Evolutionary conservation across 2,888 invertebrate genomes (phyloP).

Genomic region (Eristalinus sepulchralis): DNA sequence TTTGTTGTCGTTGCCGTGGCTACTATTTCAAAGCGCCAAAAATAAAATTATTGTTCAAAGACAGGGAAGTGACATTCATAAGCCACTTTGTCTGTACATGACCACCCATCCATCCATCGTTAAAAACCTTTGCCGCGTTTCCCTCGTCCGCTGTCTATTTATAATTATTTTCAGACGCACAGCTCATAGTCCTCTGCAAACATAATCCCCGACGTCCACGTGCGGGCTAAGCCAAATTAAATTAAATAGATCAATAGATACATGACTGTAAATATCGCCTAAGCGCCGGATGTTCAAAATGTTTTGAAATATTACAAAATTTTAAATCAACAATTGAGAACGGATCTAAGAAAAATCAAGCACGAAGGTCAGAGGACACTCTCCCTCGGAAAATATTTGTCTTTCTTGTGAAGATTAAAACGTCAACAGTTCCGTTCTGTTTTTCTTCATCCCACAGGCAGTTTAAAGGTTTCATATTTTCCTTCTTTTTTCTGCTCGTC

Average conservation of each 20-base stretch:
- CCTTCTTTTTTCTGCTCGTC: not conserved
- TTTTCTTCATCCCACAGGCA: not conserved
- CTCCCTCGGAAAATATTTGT: conserved; percentile 27
- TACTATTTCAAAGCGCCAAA: not conserved
- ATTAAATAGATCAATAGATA: conserved; percentile 10
- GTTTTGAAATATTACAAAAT: conserved; percentile 14
- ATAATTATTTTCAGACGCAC: conserved; percentile 8
- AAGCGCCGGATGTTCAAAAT: conserved; percentile 11
- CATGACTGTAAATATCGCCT: not conserved
- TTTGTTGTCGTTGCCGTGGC: not conserved
- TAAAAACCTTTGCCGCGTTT: not conserved
- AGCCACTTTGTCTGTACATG: conserved; percentile 1
- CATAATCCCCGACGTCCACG: conserved; percentile 8
- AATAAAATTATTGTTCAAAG: not conserved
- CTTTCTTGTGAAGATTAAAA: conserved; percentile 40
- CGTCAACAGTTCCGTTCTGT: conserved; percentile 32
- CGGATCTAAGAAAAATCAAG: conserved; percentile 6
- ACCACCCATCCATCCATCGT: not conserved
- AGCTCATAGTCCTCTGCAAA: not conserved
- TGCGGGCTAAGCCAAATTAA: conserved; percentile 2
- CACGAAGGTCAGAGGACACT: not conserved
- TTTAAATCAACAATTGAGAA: conserved; percentile 28
- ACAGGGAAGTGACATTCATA: not conserved
- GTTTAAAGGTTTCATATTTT: not conserved
- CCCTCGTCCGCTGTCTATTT: not conserved